phyloP scores from a whole-genome alignment of 2,888 invertebrate species.

The Exocentrus adspersus region DNA sequence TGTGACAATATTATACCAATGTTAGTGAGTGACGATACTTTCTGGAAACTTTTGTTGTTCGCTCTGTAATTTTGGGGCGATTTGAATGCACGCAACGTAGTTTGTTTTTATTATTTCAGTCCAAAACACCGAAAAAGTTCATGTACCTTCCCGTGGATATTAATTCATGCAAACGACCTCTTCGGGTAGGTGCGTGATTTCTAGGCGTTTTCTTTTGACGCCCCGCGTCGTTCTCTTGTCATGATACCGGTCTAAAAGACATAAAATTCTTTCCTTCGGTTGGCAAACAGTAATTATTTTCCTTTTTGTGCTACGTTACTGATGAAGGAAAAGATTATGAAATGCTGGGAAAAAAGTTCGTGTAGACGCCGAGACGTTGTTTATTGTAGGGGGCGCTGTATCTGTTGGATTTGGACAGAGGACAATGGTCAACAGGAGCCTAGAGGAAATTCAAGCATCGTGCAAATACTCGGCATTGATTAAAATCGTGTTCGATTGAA shows the following conservation, averaged over 20 bases:
- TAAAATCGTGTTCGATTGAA: slow-evolving; percentile 53
- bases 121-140: slow-evolving; percentile 14
- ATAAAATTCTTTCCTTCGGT: not conserved
- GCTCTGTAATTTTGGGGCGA: no score
- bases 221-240: not conserved
- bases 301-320: not conserved
- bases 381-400: slow-evolving; percentile 33
- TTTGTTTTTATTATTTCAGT: not conserved
- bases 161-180: slow-evolving; percentile 21
- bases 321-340: no score
- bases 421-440: slow-evolving; percentile 54
- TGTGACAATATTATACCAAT: no score
- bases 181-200: slow-evolving; percentile 12
- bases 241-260: not conserved
- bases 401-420: slow-evolving; percentile 42
- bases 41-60: no score
- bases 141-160: slow-evolving; percentile 8
- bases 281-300: not conserved
- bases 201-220: not conserved
- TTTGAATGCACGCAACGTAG: slow-evolving; percentile 7
- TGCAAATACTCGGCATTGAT: slow-evolving; percentile 54
- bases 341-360: no score
- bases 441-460: slow-evolving; percentile 53
- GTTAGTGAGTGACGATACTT: no score
- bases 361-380: slow-evolving; percentile 10